Base-by-base conservation (phyloP, 2,888 invertebrate species). In the Tipula unca region DNA sequence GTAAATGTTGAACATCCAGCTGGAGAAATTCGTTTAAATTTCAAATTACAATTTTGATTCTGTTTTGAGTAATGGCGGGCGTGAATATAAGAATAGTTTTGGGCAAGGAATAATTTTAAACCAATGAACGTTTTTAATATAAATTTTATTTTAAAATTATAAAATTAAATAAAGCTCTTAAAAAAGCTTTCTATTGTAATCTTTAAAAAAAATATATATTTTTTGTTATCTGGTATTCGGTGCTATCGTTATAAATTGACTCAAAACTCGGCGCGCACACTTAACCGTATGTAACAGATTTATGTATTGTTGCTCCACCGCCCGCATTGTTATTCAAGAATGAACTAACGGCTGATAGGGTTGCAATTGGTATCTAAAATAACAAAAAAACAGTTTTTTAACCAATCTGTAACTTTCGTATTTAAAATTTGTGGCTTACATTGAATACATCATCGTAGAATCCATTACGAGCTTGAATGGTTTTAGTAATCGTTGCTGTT, bases 281-380 rank as follows among this genome's bases (percentile, higher is more conserved):
- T 69, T 25, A 69, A 69, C 69, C 69, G 3, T 69, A 69, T n/a
- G 84, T 36, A 84, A 84, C 14, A 84, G 36, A 17, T 84, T 84
- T 84, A 36, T 84, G 84, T 36, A 84, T 20, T 69, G 69, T 2
- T 25, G 69, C 69, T 25, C 69, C 25, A 39, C 85, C 85, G 1
- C 13, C 29, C 36, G 89, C 89, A 85, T 92, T 92, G 88, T 93
- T 94, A 87, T 92, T 93, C 86, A 94, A 90, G 87, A 95, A 92
- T 87, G 92, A 92, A 88, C 93, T 94, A 1, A 94, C 94, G 10
- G 94, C 94, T 48, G 92, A 92, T 85, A 94, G 90, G 0, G 94
- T 93, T 85, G 94, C 93, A 88, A 94, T 94, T 86, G 94, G 94
- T 87, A 94, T 94, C 94, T 94, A 90, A 87, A 91, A 91, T 10